Evolutionary conservation across 2,888 invertebrate species (phyloP).

Genomic region (Ennomos fuscantarius): DNA sequence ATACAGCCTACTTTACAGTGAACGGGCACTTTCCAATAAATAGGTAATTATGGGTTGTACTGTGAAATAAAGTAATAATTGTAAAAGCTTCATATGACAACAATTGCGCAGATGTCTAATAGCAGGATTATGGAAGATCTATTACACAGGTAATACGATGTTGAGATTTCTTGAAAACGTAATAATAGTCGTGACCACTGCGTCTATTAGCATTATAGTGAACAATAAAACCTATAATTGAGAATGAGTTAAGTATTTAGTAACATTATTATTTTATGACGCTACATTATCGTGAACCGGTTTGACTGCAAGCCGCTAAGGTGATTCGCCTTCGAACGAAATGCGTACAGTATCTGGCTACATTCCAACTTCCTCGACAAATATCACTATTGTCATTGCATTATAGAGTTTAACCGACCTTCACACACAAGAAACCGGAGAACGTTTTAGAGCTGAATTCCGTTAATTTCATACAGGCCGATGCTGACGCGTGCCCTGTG

Average conservation of each 20-base stretch:
- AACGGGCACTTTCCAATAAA: conserved; percentile 49
- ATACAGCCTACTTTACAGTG: conserved; percentile 58
- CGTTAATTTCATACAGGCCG: conserved; percentile 41
- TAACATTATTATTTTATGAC: conserved; percentile 23
- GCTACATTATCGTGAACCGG: conserved; percentile 33
- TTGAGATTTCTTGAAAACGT: conserved; percentile 9
- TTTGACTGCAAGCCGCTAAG: conserved; percentile 45
- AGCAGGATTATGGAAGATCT: conserved; percentile 9
- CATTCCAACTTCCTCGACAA: conserved; percentile 53
- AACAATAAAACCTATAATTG: conserved; percentile 8
- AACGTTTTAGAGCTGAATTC: conserved; percentile 42
- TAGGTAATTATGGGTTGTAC: conserved; percentile 34
- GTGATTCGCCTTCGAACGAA: conserved; percentile 55
- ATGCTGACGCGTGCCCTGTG: conserved; percentile 16
- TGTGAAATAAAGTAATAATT: conserved; percentile 30
- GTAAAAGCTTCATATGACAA: conserved; percentile 28
- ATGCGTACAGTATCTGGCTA: conserved; percentile 60
- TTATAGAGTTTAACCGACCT: conserved; percentile 46
- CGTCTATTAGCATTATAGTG: conserved; percentile 1
- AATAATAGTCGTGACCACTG: conserved; percentile 6
- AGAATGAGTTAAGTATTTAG: conserved; percentile 10
- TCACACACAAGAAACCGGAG: conserved; percentile 48
- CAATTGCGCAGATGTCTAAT: conserved; percentile 16
- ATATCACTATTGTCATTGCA: conserved; percentile 55
- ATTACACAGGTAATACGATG: conserved; percentile 10